Evolutionary conservation across 2,797 vertebrate species (phyloP).

Genomic region (Loris lydekkerianus): DNA sequence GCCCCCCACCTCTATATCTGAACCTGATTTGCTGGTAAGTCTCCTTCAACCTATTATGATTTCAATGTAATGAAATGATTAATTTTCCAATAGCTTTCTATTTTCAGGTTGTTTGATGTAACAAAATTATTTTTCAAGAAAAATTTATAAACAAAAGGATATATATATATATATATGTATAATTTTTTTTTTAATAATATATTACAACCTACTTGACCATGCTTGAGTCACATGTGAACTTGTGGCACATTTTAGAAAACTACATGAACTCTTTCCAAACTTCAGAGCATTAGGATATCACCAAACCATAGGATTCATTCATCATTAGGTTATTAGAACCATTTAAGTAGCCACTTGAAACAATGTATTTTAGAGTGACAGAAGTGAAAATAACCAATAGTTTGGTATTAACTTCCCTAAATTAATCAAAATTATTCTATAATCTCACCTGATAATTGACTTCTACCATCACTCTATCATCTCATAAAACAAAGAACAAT

Average conservation of each 20-base stretch:
- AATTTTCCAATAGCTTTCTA: neutral
- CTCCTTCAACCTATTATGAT: neutral
- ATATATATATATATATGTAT: no score
- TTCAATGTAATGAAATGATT: neutral
- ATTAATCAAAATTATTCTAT: neutral
- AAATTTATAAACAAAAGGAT: neutral
- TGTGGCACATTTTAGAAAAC: neutral
- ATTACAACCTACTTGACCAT: neutral
- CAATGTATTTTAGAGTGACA: neutral
- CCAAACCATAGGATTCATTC: neutral
- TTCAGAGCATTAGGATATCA: neutral
- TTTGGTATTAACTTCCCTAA: neutral
- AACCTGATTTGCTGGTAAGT: neutral
- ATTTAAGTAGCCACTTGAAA: neutral
- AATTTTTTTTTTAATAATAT: neutral
- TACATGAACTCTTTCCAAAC: neutral
- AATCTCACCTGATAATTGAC: neutral
- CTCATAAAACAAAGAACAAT: neutral
- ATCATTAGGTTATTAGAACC: neutral
- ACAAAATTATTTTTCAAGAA: slow-evolving; percentile 10
- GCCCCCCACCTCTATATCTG: neutral
- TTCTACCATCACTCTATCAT: neutral
- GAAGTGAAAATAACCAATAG: neutral
- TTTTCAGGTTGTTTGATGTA: neutral
- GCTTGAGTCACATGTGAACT: neutral